A percentile compares a stretch with the other conserved stretches of the same genome.
Evolutionary conservation across 2,797 vertebrate genomes (phyloP).

Genomic region (Champsocephalus esox): DNA sequence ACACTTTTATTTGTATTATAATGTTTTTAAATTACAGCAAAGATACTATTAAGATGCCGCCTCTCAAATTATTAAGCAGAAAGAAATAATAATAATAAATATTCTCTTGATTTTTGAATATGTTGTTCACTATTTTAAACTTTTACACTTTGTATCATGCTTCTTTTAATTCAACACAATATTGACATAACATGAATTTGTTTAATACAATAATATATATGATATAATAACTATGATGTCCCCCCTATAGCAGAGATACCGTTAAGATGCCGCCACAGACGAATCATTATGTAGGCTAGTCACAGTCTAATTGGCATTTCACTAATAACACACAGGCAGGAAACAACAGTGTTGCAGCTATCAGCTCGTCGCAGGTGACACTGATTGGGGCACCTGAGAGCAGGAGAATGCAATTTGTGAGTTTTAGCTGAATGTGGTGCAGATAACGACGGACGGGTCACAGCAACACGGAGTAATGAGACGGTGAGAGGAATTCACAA

Average conservation of each 20-base stretch:
- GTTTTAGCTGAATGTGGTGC: constrained; percentile 42
- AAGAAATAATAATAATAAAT: no score
- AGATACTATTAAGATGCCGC: no score
- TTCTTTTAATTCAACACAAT: no score
- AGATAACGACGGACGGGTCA: constrained; percentile 73
- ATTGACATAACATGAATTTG: no score
- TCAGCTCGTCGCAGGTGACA: constrained; percentile 60
- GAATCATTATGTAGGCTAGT: constrained; percentile 32
- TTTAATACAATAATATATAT: background rate
- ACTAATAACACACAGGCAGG: constrained; percentile 56
- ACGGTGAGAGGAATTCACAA: constrained; percentile 39
- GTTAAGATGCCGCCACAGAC: constrained; percentile 27
- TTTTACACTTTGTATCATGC: no score
- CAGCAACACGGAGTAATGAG: constrained; percentile 63
- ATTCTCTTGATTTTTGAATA: no score
- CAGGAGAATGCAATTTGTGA: constrained; percentile 56
- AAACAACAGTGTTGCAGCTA: constrained; percentile 31
- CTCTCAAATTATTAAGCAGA: no score
- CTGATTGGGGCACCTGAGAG: constrained; percentile 63
- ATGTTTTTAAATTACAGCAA: no score
- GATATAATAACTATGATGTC: constrained; percentile 24
- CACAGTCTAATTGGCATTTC: constrained; percentile 69
- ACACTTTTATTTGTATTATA: no score
- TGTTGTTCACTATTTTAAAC: no score
- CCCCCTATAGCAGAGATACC: constrained; percentile 38